These are phyloP conservation scores for Azemiops feae DNA, from an alignment of 2,113 vertebrate genomes.

Conservation along the genomic window DNA sequence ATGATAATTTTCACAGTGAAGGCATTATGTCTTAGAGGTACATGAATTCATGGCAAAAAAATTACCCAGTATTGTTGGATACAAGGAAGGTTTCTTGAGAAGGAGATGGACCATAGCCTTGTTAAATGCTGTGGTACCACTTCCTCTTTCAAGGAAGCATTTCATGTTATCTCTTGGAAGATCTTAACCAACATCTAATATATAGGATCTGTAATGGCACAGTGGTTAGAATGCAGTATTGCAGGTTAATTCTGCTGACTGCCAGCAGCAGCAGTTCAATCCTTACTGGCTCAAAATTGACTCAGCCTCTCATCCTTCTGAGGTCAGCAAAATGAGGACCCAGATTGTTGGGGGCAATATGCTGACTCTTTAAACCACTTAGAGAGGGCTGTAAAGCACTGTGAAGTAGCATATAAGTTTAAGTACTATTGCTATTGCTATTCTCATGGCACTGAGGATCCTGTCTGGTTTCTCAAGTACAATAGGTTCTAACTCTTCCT, in stretches of 20 bases:
- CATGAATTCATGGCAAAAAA: constrained; percentile 34
- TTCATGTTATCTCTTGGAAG: not conserved
- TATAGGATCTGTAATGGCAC: no score
- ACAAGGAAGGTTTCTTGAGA: not conserved
- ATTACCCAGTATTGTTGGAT: not conserved
- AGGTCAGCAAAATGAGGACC: no score
- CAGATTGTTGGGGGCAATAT: no score
- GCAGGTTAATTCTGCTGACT: no score
- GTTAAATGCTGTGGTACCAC: not conserved
- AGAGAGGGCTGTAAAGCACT: no score
- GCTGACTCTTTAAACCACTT: no score
- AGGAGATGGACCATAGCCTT: not conserved
- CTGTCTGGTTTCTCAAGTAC: not conserved
- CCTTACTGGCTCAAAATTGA: no score
- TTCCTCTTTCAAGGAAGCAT: not conserved
- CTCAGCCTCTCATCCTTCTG: no score
- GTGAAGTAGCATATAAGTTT: no score
- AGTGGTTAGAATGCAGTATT: no score
- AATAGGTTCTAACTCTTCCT: not conserved
- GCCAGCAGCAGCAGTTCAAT: no score
- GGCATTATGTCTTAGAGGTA: constrained; percentile 27
- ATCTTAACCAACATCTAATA: no score
- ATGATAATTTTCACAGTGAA: constrained; percentile 1
- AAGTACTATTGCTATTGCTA: not conserved
- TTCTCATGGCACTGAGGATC: not conserved